Conservation (phyloP, 92 coral and sea anemone genomes). For the Bergia puertoricense region DNA sequence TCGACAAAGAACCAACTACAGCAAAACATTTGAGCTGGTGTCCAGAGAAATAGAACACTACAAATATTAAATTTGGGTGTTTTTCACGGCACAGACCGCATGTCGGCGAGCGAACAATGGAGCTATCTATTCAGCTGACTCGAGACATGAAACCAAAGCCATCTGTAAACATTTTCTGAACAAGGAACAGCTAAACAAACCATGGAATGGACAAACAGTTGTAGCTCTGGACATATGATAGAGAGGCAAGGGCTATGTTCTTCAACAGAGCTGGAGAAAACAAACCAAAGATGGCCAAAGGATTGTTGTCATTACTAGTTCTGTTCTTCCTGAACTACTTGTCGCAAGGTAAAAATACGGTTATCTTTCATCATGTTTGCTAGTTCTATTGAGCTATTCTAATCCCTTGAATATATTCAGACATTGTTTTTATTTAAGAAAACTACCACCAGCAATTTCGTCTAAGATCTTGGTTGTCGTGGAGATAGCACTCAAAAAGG, state of each 20-base stretch:
- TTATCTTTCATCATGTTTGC: neutral
- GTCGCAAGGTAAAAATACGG: neutral
- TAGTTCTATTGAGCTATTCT: neutral
- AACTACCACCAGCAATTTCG: too few relatives aligned
- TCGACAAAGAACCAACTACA: neutral
- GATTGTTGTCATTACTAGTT: neutral
- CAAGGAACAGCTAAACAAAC: slow-evolving; percentile 27
- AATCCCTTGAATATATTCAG: neutral
- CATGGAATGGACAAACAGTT: neutral
- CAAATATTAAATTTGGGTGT: neutral
- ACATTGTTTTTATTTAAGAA: too few relatives aligned
- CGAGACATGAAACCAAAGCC: neutral
- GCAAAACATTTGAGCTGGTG: neutral
- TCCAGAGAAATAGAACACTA: neutral
- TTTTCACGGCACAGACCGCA: neutral
- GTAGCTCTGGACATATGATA: neutral
- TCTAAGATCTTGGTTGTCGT: too few relatives aligned
- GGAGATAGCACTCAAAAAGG: too few relatives aligned
- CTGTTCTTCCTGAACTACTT: neutral
- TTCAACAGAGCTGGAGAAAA: neutral
- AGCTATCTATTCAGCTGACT: slow-evolving; percentile 9
- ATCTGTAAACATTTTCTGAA: neutral
- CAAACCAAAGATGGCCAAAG: neutral
- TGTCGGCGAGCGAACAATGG: neutral
- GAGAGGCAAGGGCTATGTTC: neutral